Base-by-base conservation (phyloP, 2,113 vertebrate species). In the Rhabdomys dilectus region DNA sequence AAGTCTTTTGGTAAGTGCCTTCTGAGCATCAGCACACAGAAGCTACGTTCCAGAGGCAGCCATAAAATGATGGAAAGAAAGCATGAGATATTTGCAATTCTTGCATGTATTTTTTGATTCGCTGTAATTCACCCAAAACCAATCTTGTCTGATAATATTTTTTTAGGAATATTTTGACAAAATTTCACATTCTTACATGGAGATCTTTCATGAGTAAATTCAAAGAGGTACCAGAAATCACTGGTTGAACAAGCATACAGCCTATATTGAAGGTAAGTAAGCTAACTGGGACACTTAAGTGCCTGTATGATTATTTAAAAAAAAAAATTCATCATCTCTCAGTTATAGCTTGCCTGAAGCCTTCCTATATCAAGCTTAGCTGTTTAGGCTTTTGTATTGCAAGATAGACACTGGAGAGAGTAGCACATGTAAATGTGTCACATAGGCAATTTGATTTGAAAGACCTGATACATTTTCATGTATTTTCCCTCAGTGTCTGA, bases 391-490 rank as follows among this genome's bases (percentile, higher is more conserved):
- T 89, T 97, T 89, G 12, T 51, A 36, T 73, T 77, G 7, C 21
- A 92, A 77, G 51, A 58, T 24, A 92, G 66, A 62, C 70, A 77
- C 45, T 39, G 48, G 77, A 66, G 4, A 7, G 48, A 45, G 29
- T 48, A 66, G 42, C 45, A 36, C 75, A 53, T 76, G 58, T 26
- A 89, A 39, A 75, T 60, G 42, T 86, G 73, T 21, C 45, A 87
- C 75, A 92, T 11, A 24, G 42, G 89, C 80, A 87, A 82, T 42
- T 77, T 72, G 39, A 82, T 90, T 77, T 56, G 60, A 97, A 87
- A 77, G 42, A 92, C 34, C 66, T 56, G 76, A 45, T 39, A 45
- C 87, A 92, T 60, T 53, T 39, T 66, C 48, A 11, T 64, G n/a
- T 77, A 64, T 42, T 82, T 88, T 81, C 70, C 56, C 29, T 87